Evolutionary conservation across 2,797 vertebrate species (phyloP).

Genomic region (Chaetodon trifasciatus): DNA sequence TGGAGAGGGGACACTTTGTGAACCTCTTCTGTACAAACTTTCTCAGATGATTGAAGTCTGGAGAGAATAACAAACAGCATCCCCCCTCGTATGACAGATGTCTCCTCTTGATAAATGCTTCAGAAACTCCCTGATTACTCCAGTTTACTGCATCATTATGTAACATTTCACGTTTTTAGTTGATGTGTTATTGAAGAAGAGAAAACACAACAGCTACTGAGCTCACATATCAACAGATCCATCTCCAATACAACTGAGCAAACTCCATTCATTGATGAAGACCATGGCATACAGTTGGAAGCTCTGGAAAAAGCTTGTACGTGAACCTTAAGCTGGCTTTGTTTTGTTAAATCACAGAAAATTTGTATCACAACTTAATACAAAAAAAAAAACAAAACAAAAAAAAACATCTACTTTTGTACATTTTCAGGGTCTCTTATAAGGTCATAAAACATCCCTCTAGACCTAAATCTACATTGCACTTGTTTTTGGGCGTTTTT

Average conservation of each 20-base stretch:
- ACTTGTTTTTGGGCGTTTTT: background rate
- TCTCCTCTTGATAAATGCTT: slow-evolving; percentile 82
- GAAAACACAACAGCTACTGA: background rate
- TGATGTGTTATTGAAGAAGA: background rate
- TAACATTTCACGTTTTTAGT: slow-evolving; percentile 44
- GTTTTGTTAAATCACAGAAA: background rate
- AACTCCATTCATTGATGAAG: background rate
- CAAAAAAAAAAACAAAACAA: background rate
- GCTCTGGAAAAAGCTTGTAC: background rate
- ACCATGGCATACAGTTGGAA: background rate
- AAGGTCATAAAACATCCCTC: background rate
- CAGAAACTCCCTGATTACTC: slow-evolving; percentile 72
- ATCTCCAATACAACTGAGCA: background rate
- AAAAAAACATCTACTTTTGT: background rate
- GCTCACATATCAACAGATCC: background rate
- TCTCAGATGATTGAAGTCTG: slow-evolving; percentile 81
- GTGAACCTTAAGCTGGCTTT: background rate
- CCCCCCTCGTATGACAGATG: slow-evolving; percentile 83
- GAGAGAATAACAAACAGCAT: slow-evolving; percentile 85
- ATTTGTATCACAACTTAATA: background rate
- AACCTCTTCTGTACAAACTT: slow-evolving; percentile 80
- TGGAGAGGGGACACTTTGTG: slow-evolving; percentile 79
- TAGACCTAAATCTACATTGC: background rate
- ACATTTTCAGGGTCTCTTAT: background rate
- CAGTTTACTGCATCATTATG: slow-evolving; percentile 25